These are phyloP conservation scores for Andrena praecox DNA, from an alignment of 2,888 invertebrate genomes.

Conservation along the genomic window DNA sequence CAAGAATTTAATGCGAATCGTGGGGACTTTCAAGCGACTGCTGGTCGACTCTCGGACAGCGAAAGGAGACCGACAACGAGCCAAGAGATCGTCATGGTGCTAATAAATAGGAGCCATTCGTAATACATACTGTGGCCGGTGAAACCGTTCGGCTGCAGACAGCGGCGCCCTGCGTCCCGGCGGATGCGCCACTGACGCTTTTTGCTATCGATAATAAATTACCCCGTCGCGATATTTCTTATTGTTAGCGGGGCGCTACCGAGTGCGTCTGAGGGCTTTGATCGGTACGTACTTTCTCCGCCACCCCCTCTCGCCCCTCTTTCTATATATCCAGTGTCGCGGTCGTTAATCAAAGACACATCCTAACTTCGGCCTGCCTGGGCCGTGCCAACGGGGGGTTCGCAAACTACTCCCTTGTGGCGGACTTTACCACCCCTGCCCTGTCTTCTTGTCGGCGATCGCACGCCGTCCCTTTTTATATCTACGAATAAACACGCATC, in stretches of 20 bases:
- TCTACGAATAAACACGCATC: background rate
- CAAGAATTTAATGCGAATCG: no score
- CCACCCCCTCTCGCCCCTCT: constrained; percentile 23
- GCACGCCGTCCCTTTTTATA: constrained; percentile 4
- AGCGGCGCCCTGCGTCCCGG: constrained; percentile 60
- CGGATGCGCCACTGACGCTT: constrained; percentile 74
- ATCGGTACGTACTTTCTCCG: constrained; percentile 75
- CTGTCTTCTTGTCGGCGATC: constrained; percentile 38
- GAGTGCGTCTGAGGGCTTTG: constrained; percentile 83
- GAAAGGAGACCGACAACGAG: constrained; percentile 37
- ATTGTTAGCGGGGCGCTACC: constrained; percentile 80
- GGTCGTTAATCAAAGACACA: constrained; percentile 81
- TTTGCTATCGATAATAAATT: constrained; percentile 83
- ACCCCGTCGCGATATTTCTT: constrained; percentile 83
- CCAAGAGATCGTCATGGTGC: constrained; percentile 66
- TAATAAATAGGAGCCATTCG: constrained; percentile 82
- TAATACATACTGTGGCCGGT: constrained; percentile 75
- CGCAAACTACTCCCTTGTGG: constrained; percentile 54
- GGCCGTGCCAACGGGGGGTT: constrained; percentile 37
- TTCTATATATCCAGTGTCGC: constrained; percentile 75
- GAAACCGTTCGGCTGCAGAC: constrained; percentile 59
- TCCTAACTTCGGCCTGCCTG: constrained; percentile 51
- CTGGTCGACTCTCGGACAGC: background rate
- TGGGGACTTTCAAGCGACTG: background rate
- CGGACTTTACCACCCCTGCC: constrained; percentile 38